These are phyloP conservation scores for Neolamprologus longior DNA, from an alignment of 2,113 vertebrate species.

Conservation along the genomic window DNA sequence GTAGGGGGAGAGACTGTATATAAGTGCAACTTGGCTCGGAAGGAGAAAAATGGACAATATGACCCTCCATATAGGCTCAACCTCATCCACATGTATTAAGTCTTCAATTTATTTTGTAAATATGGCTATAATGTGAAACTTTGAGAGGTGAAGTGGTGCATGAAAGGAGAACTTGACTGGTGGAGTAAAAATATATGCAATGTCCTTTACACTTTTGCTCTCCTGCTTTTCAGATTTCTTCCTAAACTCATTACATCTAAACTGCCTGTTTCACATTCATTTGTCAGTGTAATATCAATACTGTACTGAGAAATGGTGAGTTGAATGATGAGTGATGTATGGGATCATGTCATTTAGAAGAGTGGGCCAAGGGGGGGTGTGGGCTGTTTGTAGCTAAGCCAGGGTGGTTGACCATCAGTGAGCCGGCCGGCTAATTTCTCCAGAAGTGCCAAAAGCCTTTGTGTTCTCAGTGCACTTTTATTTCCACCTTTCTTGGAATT, in stretches of 20 bases:
- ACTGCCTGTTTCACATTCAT: slow-evolving; percentile 14
- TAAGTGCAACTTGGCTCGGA: slow-evolving; percentile 21
- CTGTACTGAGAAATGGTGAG: neutral
- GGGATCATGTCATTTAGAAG: slow-evolving; percentile 35
- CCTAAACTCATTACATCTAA: slow-evolving; percentile 5
- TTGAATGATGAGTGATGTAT: slow-evolving; percentile 39
- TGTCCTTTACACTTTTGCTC: neutral
- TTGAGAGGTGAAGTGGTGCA: neutral
- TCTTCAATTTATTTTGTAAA: neutral
- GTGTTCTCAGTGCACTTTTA: slow-evolving; percentile 69
- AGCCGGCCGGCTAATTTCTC: slow-evolving; percentile 65
- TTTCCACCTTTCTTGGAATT: slow-evolving; percentile 72
- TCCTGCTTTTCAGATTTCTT: slow-evolving; percentile 5
- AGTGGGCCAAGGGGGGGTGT: neutral
- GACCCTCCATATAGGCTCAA: neutral
- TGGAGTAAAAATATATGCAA: neutral
- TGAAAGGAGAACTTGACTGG: neutral
- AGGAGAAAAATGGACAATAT: slow-evolving; percentile 14
- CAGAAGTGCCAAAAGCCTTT: slow-evolving; percentile 73
- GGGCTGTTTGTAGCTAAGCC: slow-evolving; percentile 31
- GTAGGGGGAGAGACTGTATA: slow-evolving; percentile 50
- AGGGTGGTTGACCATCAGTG: slow-evolving; percentile 57
- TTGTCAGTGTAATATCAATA: slow-evolving; percentile 30
- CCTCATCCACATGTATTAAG: neutral
- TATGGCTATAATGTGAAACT: neutral